Evolutionary conservation across 92 coral and sea anemone species (phyloP).

Genomic region (Scolanthus callimorphus): DNA sequence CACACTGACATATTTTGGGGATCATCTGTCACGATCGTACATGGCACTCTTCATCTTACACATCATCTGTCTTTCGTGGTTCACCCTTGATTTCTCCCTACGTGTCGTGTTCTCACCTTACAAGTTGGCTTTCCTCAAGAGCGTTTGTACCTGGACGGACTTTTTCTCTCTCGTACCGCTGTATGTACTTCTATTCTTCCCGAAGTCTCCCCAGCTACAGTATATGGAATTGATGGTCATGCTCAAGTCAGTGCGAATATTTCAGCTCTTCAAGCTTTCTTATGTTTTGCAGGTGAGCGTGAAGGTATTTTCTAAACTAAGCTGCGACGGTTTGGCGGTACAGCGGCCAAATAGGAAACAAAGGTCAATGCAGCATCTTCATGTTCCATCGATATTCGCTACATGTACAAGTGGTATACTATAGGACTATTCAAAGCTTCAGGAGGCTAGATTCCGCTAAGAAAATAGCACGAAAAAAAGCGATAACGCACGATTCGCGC

Average conservation of each 20-base stretch:
- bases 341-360: too few species aligned
- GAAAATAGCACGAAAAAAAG: too few species aligned
- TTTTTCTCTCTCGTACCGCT: slow-evolving; percentile 72
- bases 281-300: slow-evolving; percentile 80
- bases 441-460: too few species aligned
- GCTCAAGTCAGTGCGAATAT: slow-evolving; percentile 80
- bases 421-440: too few species aligned
- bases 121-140: slow-evolving; percentile 62
- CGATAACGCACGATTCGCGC: too few species aligned
- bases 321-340: too few species aligned
- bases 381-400: too few species aligned
- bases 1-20: slow-evolving; percentile 69
- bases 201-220: slow-evolving; percentile 30
- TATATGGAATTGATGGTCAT: slow-evolving; percentile 84
- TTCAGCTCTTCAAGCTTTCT: slow-evolving; percentile 90
- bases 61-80: slow-evolving; percentile 74
- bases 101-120: slow-evolving; percentile 72
- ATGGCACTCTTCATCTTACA: slow-evolving; percentile 58
- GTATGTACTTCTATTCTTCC: slow-evolving; percentile 59
- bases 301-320: too few species aligned
- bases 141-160: slow-evolving; percentile 86
- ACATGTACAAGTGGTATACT: too few species aligned
- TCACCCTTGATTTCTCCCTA: slow-evolving; percentile 76
- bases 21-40: slow-evolving; percentile 44
- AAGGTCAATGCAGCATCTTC: too few species aligned